phyloP scores from a whole-genome alignment of 1,140 invertebrate species.

The Plutomurus gul region DNA sequence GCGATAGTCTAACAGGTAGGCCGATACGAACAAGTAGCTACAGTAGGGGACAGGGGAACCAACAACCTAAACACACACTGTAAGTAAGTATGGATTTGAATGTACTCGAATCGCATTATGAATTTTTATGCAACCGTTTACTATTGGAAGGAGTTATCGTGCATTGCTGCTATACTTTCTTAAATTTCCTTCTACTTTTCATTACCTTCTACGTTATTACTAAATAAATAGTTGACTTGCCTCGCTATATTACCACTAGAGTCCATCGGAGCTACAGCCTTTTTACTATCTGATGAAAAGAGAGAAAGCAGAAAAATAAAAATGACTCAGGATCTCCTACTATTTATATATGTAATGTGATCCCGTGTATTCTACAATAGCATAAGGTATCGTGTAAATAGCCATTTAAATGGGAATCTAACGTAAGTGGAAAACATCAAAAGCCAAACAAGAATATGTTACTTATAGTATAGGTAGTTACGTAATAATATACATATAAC shows the following conservation, averaged over 20 bases:
- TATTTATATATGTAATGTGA: constrained; percentile 15
- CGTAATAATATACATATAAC: neutral
- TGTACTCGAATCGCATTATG: neutral
- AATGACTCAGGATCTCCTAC: constrained; percentile 11
- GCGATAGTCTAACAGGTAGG: no score
- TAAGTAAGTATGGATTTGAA: no score
- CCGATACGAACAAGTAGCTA: no score
- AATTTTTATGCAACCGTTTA: constrained; percentile 2
- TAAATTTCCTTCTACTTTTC: neutral
- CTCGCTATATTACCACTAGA: neutral
- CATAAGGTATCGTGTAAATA: neutral
- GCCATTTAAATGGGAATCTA: neutral
- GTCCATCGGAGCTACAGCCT: neutral
- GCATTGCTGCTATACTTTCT: neutral
- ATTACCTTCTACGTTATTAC: neutral
- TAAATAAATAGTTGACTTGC: constrained; percentile 22
- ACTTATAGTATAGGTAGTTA: neutral
- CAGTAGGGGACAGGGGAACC: no score
- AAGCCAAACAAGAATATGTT: neutral
- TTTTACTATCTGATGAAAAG: neutral
- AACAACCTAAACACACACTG: no score
- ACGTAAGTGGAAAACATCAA: neutral
- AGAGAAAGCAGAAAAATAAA: neutral
- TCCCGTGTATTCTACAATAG: neutral
- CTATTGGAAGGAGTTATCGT: neutral